Percentiles rank a stretch among this genome's conserved stretches.
Conservation (phyloP, 2,888 invertebrate species). For the Rhingia rostrata region DNA sequence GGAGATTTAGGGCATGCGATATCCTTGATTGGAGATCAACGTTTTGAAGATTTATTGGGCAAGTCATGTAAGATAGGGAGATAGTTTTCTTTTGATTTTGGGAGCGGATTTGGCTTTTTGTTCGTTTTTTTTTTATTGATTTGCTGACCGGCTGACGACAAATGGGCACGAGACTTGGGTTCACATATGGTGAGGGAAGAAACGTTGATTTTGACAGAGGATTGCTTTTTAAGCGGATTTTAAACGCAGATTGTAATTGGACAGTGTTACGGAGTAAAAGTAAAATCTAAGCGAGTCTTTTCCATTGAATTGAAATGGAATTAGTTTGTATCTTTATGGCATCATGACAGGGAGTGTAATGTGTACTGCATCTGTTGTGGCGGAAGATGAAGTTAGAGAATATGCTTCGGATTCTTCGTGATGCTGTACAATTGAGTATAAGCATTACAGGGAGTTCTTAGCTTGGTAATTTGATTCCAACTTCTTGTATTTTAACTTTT, state of each 20-base stretch:
- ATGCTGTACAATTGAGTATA: no score
- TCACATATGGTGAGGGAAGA: slow-evolving; percentile 53
- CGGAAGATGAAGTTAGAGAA: no score
- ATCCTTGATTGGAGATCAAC: slow-evolving; percentile 64
- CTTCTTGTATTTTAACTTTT: no score
- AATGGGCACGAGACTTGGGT: slow-evolving; percentile 63
- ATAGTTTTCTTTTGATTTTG: slow-evolving; percentile 29
- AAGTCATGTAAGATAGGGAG: slow-evolving; percentile 36
- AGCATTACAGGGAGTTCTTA: no score
- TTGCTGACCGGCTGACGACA: slow-evolving; percentile 57
- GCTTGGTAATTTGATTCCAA: no score
- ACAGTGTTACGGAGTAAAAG: background rate
- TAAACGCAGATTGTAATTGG: slow-evolving; percentile 35
- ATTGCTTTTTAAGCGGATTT: slow-evolving; percentile 66
- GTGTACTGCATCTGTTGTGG: no score
- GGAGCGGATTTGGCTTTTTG: slow-evolving; percentile 36
- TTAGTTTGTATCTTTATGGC: background rate
- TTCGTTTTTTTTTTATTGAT: slow-evolving; percentile 33
- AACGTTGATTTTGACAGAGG: slow-evolving; percentile 9
- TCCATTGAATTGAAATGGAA: background rate
- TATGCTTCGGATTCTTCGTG: no score
- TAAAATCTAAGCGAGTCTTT: background rate
- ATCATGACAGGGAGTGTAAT: no score
- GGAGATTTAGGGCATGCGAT: slow-evolving; percentile 62
- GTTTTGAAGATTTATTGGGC: slow-evolving; percentile 64